Evolutionary conservation across 2,797 vertebrate genomes (phyloP).

Genomic region (Peromyscus eremicus): DNA sequence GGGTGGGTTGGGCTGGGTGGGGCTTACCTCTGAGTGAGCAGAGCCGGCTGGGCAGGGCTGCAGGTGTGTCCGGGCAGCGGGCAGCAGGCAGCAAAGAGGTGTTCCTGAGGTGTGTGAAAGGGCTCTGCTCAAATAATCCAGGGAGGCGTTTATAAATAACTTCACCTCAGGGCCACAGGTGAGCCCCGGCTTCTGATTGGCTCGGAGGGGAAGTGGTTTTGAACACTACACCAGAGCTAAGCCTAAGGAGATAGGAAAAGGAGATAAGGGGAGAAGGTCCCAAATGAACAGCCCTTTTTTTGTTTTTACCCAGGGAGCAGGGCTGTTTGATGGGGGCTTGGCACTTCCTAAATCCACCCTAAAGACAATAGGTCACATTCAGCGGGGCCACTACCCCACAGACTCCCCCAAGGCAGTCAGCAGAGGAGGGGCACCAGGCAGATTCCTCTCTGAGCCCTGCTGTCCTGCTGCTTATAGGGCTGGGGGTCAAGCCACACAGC

Average conservation of each 20-base stretch:
- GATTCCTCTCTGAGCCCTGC: constrained; percentile 71
- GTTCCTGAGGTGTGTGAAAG: constrained; percentile 86
- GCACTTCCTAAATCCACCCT: constrained; percentile 84
- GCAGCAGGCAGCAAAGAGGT: constrained; percentile 83
- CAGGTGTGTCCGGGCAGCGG: constrained; percentile 85
- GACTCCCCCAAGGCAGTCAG: constrained; percentile 68
- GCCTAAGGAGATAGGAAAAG: constrained; percentile 88
- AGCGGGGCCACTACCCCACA: constrained; percentile 76
- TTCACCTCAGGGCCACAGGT: constrained; percentile 87
- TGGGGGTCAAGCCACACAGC: constrained; percentile 76
- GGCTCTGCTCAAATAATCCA: constrained; percentile 87
- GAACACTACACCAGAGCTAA: constrained; percentile 87
- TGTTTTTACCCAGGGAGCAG: constrained; percentile 85
- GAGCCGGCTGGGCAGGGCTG: constrained; percentile 82
- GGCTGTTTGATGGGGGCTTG: constrained; percentile 88
- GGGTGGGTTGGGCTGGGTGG: constrained; percentile 69
- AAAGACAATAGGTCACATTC: constrained; percentile 90
- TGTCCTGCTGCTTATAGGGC: constrained; percentile 65
- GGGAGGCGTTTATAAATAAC: constrained; percentile 92
- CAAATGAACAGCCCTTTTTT: constrained; percentile 89
- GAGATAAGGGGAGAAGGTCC: constrained; percentile 89
- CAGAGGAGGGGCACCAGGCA: constrained; percentile 62
- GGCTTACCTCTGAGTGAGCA: constrained; percentile 86
- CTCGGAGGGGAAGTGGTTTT: constrained; percentile 87
- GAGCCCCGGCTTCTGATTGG: constrained; percentile 90